Base-by-base conservation (phyloP, 1,140 invertebrate genomes). In the Halesus radiatus region DNA sequence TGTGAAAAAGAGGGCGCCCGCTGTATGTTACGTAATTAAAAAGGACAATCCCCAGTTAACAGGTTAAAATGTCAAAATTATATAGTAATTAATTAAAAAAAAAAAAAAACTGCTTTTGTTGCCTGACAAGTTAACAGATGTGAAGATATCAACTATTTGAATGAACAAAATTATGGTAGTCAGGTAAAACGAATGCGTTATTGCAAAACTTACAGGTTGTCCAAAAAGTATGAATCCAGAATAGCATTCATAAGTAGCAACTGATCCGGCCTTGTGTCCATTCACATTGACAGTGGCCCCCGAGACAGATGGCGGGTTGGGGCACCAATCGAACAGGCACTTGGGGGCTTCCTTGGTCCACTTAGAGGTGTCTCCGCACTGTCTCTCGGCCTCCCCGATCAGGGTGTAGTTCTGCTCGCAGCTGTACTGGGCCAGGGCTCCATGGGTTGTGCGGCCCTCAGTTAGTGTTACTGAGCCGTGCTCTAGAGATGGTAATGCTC, bases 391-490 rank as follows among this genome's bases (percentile, higher is more conserved):
- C 26, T 94, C 91, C 1, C 96, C 78, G 10, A 95, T 92, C 0
- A 98, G 87, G 0, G 95, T 97, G 86, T 96, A 96, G 86, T 98
- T 97, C 84, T 94, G 93, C 78, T 94, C 92, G 83, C 96, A 98
- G 6, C 90, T 90, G 85, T 96, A 97, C 20, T 91, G 86, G 2
- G 94, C 95, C 66, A 91, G 87, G 0, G 95, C 95, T 0, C 94
- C 95, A 85, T 94, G 93, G 0, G 95, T 96, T n/a, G 94, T 95
- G 74, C 94, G 88, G 0, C 91, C 88, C 76, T 95, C 92, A 1
- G 92, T 86, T 53, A 96, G 85, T 3, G 87, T 90, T 3, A 97
- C 92, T 0, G 90, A 88, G 0, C 96, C 97, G 85, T 97, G 94
- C 81, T 94, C 92, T 18, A 97, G 90, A 20, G 91, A 86, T 1